phyloP scores from a whole-genome alignment of 2,797 vertebrate species.

The Enteromius fasciolatus region DNA sequence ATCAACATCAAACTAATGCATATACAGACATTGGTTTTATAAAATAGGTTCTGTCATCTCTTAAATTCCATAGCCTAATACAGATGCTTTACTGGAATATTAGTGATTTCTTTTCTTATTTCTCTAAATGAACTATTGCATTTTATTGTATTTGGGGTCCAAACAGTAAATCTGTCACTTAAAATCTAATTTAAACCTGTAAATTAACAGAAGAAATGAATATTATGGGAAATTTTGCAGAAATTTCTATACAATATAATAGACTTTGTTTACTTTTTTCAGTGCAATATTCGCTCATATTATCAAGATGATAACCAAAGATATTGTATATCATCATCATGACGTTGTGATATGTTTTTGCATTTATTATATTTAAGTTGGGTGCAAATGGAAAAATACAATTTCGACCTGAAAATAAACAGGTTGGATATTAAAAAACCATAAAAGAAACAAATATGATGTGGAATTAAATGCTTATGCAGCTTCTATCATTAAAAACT shows the following conservation, averaged over 20 bases:
- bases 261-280: background rate
- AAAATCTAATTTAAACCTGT: background rate
- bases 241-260: background rate
- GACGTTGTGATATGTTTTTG: too few relatives aligned
- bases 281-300: background rate
- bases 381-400: too few relatives aligned
- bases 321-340: background rate
- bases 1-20: constrained; percentile 23
- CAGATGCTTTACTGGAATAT: background rate
- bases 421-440: too few relatives aligned
- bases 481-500: too few relatives aligned
- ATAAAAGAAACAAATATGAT: too few relatives aligned
- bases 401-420: too few relatives aligned
- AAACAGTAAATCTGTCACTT: background rate
- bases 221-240: background rate
- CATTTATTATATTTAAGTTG: too few relatives aligned
- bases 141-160: background rate
- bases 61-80: background rate
- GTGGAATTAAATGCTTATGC: too few relatives aligned
- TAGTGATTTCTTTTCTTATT: background rate
- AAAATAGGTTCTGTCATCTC: background rate
- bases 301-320: background rate
- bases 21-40: constrained; percentile 2
- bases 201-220: background rate
- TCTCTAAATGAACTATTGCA: background rate